phyloP scores from a whole-genome alignment of 64 coral and sea anemone species.

The Dendronephthya gigantea region DNA sequence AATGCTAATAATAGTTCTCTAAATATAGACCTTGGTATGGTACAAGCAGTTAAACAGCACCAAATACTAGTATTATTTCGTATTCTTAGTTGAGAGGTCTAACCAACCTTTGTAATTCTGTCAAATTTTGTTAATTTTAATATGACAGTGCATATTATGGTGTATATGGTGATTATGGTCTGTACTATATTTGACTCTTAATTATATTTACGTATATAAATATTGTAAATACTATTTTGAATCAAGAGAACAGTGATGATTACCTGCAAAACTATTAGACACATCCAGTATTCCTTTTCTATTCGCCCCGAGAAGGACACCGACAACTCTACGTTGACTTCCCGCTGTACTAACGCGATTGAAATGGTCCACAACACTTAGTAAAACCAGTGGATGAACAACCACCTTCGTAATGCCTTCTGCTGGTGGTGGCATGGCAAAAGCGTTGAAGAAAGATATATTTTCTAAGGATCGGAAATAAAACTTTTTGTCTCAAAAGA shows the following conservation, averaged over 20 bases:
- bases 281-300: conserved; percentile 93
- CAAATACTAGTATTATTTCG: too few relatives aligned
- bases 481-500: neutral
- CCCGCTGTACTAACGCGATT: conserved; percentile 95
- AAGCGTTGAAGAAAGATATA: neutral
- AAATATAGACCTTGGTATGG: too few relatives aligned
- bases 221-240: too few relatives aligned
- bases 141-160: too few relatives aligned
- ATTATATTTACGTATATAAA: too few relatives aligned
- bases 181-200: too few relatives aligned
- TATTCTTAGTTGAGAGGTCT: too few relatives aligned
- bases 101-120: too few relatives aligned
- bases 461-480: neutral
- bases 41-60: too few relatives aligned
- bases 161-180: too few relatives aligned
- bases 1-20: too few relatives aligned
- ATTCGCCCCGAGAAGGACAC: conserved; percentile 79
- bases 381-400: conserved; percentile 81
- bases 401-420: conserved; percentile 92
- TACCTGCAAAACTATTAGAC: conserved; percentile 96
- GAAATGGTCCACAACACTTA: conserved; percentile 97
- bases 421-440: conserved; percentile 75
- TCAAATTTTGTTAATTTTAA: too few relatives aligned
- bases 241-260: neutral
- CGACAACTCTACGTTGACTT: conserved; percentile 94